These are phyloP conservation scores for Kryptopterus vitreolus DNA, from an alignment of 2,797 vertebrate species.

Conservation along the genomic window DNA sequence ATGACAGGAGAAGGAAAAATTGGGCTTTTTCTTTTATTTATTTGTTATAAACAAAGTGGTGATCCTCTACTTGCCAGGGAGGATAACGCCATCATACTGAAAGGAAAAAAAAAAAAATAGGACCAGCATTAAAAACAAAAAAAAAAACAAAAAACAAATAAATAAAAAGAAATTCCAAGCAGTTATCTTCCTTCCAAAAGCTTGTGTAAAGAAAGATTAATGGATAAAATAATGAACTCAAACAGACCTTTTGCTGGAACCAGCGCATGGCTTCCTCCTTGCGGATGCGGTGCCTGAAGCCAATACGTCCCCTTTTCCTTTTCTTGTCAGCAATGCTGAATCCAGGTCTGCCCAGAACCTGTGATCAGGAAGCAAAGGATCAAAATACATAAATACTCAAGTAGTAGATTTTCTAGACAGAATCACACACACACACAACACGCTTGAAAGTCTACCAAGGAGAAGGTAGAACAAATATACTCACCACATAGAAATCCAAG, in stretches of 20 bases:
- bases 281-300: conserved; percentile 94
- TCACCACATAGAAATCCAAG: conserved; percentile 98
- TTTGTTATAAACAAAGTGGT: conserved; percentile 75
- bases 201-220: too few relatives aligned
- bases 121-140: not conserved
- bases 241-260: conserved; percentile 96
- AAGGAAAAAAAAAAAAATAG: conserved; percentile 46
- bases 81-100: conserved; percentile 98
- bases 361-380: conserved; percentile 8
- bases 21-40: conserved; percentile 70
- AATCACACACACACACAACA: not conserved
- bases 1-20: conserved; percentile 11
- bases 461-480: conserved; percentile 46
- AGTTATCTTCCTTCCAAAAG: not conserved
- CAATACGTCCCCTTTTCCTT: conserved; percentile 91
- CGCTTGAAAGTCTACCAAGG: not conserved
- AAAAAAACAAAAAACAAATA: not conserved
- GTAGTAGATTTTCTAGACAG: not conserved
- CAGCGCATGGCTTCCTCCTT: conserved; percentile 99
- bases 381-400: not conserved
- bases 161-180: not conserved
- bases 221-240: not conserved
- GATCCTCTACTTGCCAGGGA: conserved; percentile 93
- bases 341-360: conserved; percentile 96
- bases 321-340: conserved; percentile 99